Base-by-base conservation (phyloP, 2,888 invertebrate genomes). In the Latheticus oryzae region DNA sequence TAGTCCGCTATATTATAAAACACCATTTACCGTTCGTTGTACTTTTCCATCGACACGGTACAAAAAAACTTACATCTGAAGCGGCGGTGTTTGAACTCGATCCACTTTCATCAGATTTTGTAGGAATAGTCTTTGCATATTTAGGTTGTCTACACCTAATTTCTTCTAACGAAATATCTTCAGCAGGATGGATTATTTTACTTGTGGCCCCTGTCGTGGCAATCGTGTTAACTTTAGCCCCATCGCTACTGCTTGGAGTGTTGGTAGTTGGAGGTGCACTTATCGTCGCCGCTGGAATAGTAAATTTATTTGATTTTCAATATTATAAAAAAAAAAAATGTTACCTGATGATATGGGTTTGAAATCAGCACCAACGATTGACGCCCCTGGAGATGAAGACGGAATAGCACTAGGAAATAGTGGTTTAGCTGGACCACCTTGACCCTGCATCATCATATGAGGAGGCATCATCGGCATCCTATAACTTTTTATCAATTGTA, bases 181-280 rank as follows among this genome's bases (percentile, higher is more conserved):
- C 96, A 0, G 93, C 89, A 0, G 97, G 97, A 79, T 97, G 97
- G 66, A 97, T 86, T 52, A 97, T 96, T 80, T 91, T 90, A 72
- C 93, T 91, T 24, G 91, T 88, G 3, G 93, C 89, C 30, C 92
- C 90, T 3, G 90, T 88, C n/a, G 90, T 86, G 7, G 87, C 88
- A 43, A 91, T 89, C 4, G 89, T 83, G 79, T 81, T 65, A 76
- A 82, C 67, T 72, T 78, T 75, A 40, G 66, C 61, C 21, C 45
- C 58, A 15, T 67, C 68, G 16, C 62, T 54, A 55, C 55, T 63
- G 57, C 51, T 56, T 12, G 52, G 58, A 3, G 73, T 73, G 55
- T 77, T 78, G 24, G 78, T 79, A 16, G 88, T 88, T 1, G 89
- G 89, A 32, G 89, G 89, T 32, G 89, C 89, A 76, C 89, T 89